A percentile compares a stretch with the other conserved stretches of the same genome.
phyloP scores from a whole-genome alignment of 1,140 invertebrate species.

The Pygmarrhopalites habei region DNA sequence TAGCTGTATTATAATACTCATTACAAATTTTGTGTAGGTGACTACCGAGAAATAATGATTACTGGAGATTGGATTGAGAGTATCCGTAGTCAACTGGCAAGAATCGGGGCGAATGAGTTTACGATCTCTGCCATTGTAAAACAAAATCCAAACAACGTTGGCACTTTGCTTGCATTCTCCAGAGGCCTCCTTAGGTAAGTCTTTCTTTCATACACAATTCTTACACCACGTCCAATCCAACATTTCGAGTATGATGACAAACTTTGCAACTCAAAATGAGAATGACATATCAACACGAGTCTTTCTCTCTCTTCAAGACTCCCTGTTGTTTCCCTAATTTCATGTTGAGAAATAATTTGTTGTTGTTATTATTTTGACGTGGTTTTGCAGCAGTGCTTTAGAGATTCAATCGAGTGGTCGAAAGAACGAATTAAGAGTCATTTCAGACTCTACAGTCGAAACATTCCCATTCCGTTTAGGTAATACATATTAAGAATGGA shows the following conservation, averaged over 20 bases:
- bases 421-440: slow-evolving; percentile 62
- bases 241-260: too few species aligned
- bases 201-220: too few species aligned
- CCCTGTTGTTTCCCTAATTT: too few species aligned
- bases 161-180: slow-evolving; percentile 72
- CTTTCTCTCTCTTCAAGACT: too few species aligned
- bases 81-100: slow-evolving; percentile 30
- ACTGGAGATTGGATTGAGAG: slow-evolving; percentile 43
- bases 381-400: slow-evolving; percentile 62
- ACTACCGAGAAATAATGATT: slow-evolving; percentile 63
- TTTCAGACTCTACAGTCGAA: slow-evolving; percentile 68
- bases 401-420: slow-evolving; percentile 83
- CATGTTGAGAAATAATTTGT: too few species aligned
- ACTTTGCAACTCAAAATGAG: too few species aligned
- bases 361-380: too few species aligned
- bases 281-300: too few species aligned
- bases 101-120: slow-evolving; percentile 53
- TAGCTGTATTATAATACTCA: too few species aligned
- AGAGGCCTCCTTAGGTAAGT: slow-evolving; percentile 43
- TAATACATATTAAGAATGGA: too few species aligned
- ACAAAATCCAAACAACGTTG: slow-evolving; percentile 71
- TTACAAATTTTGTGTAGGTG: too few species aligned
- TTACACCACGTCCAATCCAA: too few species aligned
- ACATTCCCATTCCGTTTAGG: slow-evolving; percentile 77
- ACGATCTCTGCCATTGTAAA: slow-evolving; percentile 66